A percentile compares a stretch with the other conserved stretches of the same genome.
phyloP scores from a whole-genome alignment of 2,113 vertebrate species.

The Trematocara stigmaticum region DNA sequence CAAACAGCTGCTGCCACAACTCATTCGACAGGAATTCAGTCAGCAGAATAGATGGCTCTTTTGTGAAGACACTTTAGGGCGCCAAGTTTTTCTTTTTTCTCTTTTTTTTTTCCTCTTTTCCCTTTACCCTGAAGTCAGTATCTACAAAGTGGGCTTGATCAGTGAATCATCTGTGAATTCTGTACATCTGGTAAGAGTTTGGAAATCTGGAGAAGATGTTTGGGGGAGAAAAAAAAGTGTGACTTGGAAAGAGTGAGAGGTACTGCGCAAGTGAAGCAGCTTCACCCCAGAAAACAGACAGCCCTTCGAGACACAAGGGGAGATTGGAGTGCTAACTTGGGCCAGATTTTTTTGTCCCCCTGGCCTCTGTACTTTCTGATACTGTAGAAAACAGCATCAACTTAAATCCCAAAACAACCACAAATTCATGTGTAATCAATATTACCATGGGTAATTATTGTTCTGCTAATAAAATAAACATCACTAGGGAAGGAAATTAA shows the following conservation, averaged over 20 bases:
- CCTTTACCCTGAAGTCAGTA: slow-evolving; percentile 68
- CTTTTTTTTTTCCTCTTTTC: background rate
- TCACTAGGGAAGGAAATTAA: background rate
- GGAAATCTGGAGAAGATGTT: slow-evolving; percentile 74
- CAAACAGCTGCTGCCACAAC: slow-evolving; percentile 64
- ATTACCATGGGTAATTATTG: slow-evolving; percentile 19
- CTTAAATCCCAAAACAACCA: slow-evolving; percentile 23
- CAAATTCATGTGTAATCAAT: background rate
- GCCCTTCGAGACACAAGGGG: background rate
- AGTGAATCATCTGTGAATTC: slow-evolving; percentile 80
- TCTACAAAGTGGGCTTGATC: slow-evolving; percentile 77
- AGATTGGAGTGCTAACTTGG: background rate
- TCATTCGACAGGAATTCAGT: slow-evolving; percentile 64
- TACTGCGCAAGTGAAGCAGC: slow-evolving; percentile 63
- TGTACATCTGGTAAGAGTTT: slow-evolving; percentile 86
- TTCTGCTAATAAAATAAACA: slow-evolving; percentile 47
- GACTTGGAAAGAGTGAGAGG: slow-evolving; percentile 59
- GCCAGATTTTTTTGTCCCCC: background rate
- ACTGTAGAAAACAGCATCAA: background rate
- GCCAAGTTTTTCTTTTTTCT: slow-evolving; percentile 27
- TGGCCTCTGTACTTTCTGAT: background rate
- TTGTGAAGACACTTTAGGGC: slow-evolving; percentile 58
- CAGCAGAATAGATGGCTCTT: slow-evolving; percentile 61
- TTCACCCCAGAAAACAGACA: slow-evolving; percentile 54
- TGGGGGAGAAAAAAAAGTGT: slow-evolving; percentile 38